Evolutionary conservation across 2,888 invertebrate genomes (phyloP), one percentile per base, ranked within the genome.

Genomic region (Volucella inanis): DNA sequence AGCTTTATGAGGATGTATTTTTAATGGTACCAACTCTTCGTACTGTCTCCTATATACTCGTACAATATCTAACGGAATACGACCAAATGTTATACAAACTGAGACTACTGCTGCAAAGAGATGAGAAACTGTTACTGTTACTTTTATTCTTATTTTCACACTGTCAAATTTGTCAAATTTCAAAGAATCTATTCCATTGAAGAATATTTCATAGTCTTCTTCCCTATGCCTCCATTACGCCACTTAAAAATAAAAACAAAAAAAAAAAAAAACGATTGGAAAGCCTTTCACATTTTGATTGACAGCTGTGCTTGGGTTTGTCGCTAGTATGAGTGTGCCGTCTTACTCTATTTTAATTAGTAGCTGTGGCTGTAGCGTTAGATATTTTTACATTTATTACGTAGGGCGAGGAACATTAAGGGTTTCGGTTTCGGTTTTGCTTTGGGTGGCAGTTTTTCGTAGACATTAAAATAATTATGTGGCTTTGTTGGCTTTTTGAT

Each of bases 1-100:
- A 80, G 75, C 75, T 84, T 79, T 79, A 84, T 84, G 70, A 70
- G 75, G 75, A 84, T 75, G 84, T 80, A 78, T 78, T 78, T 78
- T 50, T 78, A 78, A 78, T 70, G 78, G 18, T 64, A 55, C 57
- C 50, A 38, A 71, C 49, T 78, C 6, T 31, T 31, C 31, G 31
- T 31, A 31, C 31, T 31, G 31, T 31, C 31, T 31, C 31, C 22
- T 22, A 6, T 6, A 31, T 31, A 31, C 31, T 0, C 0, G 6
- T 31, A 31, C 1, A 4, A 22, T 52, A 68, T 62, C 55, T 55
- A 55, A 78, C 55, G 64, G 57, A 70, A 70, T 62, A 47, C 6
- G 14, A 64, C 15, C 31, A 41, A 57, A 61, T 8, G 8, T 14
- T 12, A 38, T 43, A 18, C 9, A 45, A 49, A 22, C 8, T 12